Conservation (phyloP, 2,888 invertebrate genomes). For the Perithous albicinctus region DNA sequence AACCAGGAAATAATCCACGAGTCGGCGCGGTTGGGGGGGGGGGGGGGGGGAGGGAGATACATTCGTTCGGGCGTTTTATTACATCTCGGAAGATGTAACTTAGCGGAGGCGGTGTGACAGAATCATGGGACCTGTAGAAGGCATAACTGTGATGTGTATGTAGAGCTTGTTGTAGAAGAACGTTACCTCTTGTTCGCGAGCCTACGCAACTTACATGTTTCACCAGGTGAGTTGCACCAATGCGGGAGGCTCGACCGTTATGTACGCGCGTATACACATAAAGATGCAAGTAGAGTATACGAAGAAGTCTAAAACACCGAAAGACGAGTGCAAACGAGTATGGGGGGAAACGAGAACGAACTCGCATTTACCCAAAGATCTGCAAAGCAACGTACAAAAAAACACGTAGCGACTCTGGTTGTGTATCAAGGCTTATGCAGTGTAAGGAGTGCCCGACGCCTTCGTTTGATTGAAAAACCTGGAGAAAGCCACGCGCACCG, state of each 20-base stretch:
- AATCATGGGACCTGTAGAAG: conserved; percentile 32
- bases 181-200: conserved; percentile 54
- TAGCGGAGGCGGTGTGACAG: conserved; percentile 63
- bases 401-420: too few species aligned
- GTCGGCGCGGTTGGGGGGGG: too few species aligned
- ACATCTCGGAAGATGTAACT: conserved; percentile 62
- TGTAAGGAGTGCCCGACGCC: not conserved
- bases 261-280: not conserved
- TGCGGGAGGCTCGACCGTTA: conserved; percentile 44
- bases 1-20: conserved; percentile 63
- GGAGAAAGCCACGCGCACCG: conserved; percentile 59
- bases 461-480: conserved; percentile 3
- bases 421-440: not conserved
- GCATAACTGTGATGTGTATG: too few species aligned
- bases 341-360: conserved; percentile 60
- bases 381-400: too few species aligned
- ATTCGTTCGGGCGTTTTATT: conserved; percentile 58
- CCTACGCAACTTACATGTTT: conserved; percentile 54
- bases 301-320: conserved; percentile 17
- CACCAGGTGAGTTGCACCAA: conserved; percentile 39
- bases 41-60: conserved; percentile 28
- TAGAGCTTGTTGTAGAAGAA: too few species aligned
- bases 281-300: not conserved
- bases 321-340: conserved; percentile 29
- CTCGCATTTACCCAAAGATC: conserved; percentile 55